Evolutionary conservation across 2,797 vertebrate genomes (phyloP).

Genomic region (Arctocebus calabarensis): DNA sequence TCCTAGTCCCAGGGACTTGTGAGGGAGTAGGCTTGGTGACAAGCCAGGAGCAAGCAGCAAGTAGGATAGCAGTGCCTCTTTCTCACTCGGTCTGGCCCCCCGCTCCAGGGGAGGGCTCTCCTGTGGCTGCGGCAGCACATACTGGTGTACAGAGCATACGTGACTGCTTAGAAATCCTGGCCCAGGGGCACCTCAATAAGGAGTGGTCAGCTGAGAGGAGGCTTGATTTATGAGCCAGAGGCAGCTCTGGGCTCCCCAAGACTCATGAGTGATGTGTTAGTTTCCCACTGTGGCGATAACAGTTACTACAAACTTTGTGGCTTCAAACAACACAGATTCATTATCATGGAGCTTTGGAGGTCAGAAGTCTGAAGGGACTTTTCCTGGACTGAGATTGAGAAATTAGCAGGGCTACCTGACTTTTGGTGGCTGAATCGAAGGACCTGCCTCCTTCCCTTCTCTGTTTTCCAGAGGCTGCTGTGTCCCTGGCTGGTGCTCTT

Average conservation of each 20-base stretch:
- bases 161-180: background rate
- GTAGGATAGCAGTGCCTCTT: background rate
- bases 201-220: background rate
- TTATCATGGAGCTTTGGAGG: background rate
- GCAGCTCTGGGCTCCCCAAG: background rate
- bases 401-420: background rate
- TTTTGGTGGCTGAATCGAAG: background rate
- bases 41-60: background rate
- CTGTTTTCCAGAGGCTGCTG: background rate
- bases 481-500: background rate
- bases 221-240: background rate
- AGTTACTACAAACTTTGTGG: background rate
- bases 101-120: background rate
- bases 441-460: background rate
- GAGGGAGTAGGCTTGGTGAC: background rate
- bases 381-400: constrained; percentile 10
- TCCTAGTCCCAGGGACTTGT: background rate
- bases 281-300: constrained; percentile 28
- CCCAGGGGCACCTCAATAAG: background rate
- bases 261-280: constrained; percentile 6
- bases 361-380: constrained; percentile 3
- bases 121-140: background rate
- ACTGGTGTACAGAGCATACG: background rate
- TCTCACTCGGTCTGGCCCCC: background rate
- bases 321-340: constrained; percentile 51